Percentiles rank a stretch among this genome's conserved stretches.
These are phyloP conservation scores for Acanthoscelides obtectus DNA, from an alignment of 2,888 invertebrate genomes.

Conservation along the genomic window DNA sequence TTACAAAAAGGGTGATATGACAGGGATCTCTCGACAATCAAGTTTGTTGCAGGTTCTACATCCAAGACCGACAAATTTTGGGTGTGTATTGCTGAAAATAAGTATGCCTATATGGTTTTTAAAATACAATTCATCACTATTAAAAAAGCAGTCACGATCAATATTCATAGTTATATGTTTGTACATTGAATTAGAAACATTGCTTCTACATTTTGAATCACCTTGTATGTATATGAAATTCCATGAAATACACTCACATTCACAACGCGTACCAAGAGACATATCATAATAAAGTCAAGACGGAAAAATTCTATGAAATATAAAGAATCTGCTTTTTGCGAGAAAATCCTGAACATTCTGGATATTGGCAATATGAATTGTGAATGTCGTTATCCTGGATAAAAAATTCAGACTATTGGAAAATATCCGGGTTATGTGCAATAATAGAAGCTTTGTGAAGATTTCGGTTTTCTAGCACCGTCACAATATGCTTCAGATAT, in stretches of 20 bases:
- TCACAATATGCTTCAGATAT: neutral
- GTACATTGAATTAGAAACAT: too few species aligned
- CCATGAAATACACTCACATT: neutral
- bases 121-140: too few species aligned
- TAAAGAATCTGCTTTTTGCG: neutral
- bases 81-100: too few species aligned
- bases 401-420: neutral
- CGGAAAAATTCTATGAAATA: neutral
- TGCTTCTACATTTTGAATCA: too few species aligned
- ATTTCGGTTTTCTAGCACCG: neutral
- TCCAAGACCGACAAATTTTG: too few species aligned
- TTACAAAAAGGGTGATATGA: too few species aligned
- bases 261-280: too few species aligned
- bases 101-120: too few species aligned
- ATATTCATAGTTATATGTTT: too few species aligned
- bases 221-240: neutral
- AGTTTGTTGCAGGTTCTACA: too few species aligned
- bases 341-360: neutral
- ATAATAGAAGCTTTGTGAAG: neutral
- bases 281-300: neutral
- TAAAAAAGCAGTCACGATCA: too few species aligned
- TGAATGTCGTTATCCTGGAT: neutral
- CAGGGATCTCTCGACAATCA: too few species aligned
- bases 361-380: neutral
- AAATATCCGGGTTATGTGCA: neutral